These are phyloP conservation scores for Ageneiosus marmoratus DNA, from an alignment of 2,113 vertebrate genomes.

Conservation along the genomic window DNA sequence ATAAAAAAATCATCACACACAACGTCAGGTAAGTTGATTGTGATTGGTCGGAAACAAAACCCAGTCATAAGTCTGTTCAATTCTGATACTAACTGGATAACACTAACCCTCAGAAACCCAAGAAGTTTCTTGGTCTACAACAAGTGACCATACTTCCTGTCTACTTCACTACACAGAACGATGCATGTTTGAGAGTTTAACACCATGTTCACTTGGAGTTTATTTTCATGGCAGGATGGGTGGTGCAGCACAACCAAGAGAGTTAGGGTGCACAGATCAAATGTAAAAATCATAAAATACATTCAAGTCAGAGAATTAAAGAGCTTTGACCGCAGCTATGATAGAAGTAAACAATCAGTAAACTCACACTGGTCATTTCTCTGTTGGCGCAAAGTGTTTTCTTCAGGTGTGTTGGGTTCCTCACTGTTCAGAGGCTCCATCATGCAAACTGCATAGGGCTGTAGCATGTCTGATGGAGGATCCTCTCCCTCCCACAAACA, in stretches of 20 bases:
- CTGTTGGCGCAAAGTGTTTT: conserved; percentile 67
- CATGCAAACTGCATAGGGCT: conserved; percentile 76
- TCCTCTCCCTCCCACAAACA: conserved; percentile 80
- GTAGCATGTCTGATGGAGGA: conserved; percentile 67
- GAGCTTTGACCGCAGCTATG: neutral
- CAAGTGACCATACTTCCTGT: too few relatives aligned
- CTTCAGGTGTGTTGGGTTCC: conserved; percentile 75
- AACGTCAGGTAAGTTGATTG: too few relatives aligned
- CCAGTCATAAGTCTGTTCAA: too few relatives aligned
- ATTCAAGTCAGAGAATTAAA: neutral
- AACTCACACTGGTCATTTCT: conserved; percentile 84
- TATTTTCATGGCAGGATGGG: too few relatives aligned
- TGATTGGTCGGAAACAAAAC: too few relatives aligned
- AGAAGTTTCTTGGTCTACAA: too few relatives aligned
- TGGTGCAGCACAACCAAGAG: neutral
- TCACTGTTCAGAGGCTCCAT: conserved; percentile 74
- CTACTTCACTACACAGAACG: too few relatives aligned
- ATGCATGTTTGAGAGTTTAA: too few relatives aligned
- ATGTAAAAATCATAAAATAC: neutral
- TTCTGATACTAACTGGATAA: too few relatives aligned
- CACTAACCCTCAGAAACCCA: too few relatives aligned
- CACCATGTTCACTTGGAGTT: too few relatives aligned
- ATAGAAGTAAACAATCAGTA: neutral
- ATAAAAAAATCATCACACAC: too few relatives aligned
- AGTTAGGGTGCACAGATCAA: neutral